Conservation (phyloP, 2,797 vertebrate species). For the Halcyon badia region DNA sequence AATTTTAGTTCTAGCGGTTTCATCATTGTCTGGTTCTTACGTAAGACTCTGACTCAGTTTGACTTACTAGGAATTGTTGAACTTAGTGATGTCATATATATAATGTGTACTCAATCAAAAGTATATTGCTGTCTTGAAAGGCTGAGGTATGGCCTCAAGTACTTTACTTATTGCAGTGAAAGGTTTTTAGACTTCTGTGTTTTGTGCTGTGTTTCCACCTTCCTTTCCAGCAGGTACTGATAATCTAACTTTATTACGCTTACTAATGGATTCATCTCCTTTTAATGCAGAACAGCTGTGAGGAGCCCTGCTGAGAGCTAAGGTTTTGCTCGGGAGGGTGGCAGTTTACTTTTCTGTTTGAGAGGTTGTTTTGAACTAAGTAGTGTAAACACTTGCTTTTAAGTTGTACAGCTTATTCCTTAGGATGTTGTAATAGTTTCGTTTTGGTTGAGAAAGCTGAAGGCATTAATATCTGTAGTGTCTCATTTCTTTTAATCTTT, state of each 20-base stretch:
- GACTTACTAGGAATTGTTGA: not conserved
- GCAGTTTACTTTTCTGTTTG: conserved; percentile 45
- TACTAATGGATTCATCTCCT: conserved; percentile 2
- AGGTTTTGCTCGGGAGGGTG: conserved; percentile 62
- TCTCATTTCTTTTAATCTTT: conserved; percentile 60
- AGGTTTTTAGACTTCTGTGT: not conserved
- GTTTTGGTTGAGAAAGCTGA: conserved; percentile 20
- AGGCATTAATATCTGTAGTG: not conserved
- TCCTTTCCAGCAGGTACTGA: not conserved
- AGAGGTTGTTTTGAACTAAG: conserved; percentile 50
- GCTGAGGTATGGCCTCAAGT: not conserved
- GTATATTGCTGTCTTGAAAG: not conserved
- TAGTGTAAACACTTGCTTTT: conserved; percentile 26
- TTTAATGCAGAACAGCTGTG: conserved; percentile 74
- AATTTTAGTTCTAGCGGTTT: not conserved
- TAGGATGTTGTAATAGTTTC: not conserved
- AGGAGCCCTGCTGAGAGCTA: conserved; percentile 33
- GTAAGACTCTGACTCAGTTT: not conserved
- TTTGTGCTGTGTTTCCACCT: not conserved
- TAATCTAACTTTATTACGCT: conserved; percentile 24
- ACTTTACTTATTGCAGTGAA: not conserved
- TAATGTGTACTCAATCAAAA: not conserved
- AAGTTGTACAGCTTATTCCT: not conserved
- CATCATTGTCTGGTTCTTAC: not conserved
- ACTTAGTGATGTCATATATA: not conserved